Base-by-base conservation (phyloP, 2,113 vertebrate species). In the Dicentrarchus labrax region DNA sequence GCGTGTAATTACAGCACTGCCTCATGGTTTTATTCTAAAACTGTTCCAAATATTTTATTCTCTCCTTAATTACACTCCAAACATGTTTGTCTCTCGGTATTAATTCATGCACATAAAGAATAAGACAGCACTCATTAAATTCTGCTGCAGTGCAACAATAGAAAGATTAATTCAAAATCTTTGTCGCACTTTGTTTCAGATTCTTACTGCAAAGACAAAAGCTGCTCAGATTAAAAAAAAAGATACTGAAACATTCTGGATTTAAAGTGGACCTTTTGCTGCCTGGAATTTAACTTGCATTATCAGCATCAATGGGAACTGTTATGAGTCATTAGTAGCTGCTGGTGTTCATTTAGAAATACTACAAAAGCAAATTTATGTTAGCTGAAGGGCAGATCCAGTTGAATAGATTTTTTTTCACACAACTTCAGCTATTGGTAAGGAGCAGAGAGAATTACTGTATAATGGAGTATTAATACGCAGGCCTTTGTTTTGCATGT, bases 1-100 rank as follows among this genome's bases (percentile, higher is more conserved):
- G 6, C 3, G 2, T 41, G 39, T 68, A 67, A 77, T 77, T 72
- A 76, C 43, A 60, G 51, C 13, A 8, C 45, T 1, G 54, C 56
- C 38, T 17, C 54, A 13, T 59, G 13, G 62, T 5, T 36, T 19
- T 21, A 57, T 36, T 66, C 41, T 51, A 19, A 74, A 74, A 72
- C 21, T 12, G 21, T 3, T 47, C 54, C 61, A 78, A 67, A 68
- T 61, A 76, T 71, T 76, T 51, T 38, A 59, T 8, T 64, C 48
- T 50, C 21, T 22, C 30, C 2, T 76, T 85, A 59, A 76, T 80
- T 65, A 70, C 57, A n/a, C 71, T 70, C 38, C 65, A 71, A 65
- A 71, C 19, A 43, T 73, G 64, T 54, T 61, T 68, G 36, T 36
- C 82, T 68, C 68, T 68, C 15, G 13, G 45, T 38, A 45, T 69